A percentile compares a stretch with the other conserved stretches of the same genome.
Evolutionary conservation across 2,797 vertebrate genomes (phyloP).

Genomic region (Sarcophilus harrisii): DNA sequence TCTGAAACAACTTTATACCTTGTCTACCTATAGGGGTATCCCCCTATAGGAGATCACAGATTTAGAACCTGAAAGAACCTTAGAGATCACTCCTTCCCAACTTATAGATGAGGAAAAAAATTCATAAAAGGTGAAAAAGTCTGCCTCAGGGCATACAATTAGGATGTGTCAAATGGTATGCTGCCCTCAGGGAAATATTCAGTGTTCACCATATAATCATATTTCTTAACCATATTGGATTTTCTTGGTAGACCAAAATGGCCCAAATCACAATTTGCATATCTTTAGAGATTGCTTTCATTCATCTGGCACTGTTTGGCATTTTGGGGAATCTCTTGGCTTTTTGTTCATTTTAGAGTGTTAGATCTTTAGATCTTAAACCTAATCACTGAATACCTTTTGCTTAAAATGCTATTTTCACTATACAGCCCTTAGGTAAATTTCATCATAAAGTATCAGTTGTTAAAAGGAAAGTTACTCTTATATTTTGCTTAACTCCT

Average conservation of each 20-base stretch:
- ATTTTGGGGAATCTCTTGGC: background rate
- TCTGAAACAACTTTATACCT: background rate
- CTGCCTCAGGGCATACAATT: background rate
- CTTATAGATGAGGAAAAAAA: slow-evolving; percentile 28
- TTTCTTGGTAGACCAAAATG: background rate
- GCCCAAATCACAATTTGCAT: background rate
- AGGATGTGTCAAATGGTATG: background rate
- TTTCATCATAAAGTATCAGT: background rate
- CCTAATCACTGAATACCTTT: background rate
- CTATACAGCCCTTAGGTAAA: background rate
- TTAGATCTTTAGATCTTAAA: background rate
- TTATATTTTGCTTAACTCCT: background rate
- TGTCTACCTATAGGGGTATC: background rate
- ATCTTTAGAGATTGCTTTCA: background rate
- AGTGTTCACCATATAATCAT: background rate
- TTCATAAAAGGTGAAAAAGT: background rate
- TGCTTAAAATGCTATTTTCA: background rate
- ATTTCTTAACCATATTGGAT: background rate
- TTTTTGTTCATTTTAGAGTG: background rate
- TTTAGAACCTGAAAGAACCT: background rate
- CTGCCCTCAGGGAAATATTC: background rate
- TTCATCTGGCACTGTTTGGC: background rate
- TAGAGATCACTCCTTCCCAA: background rate
- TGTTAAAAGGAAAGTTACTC: background rate
- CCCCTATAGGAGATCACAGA: background rate